A percentile compares a stretch with the other conserved stretches of the same genome.
Evolutionary conservation across 1,140 invertebrate genomes (phyloP).

Genomic region (Lasaia peninsularis): DNA sequence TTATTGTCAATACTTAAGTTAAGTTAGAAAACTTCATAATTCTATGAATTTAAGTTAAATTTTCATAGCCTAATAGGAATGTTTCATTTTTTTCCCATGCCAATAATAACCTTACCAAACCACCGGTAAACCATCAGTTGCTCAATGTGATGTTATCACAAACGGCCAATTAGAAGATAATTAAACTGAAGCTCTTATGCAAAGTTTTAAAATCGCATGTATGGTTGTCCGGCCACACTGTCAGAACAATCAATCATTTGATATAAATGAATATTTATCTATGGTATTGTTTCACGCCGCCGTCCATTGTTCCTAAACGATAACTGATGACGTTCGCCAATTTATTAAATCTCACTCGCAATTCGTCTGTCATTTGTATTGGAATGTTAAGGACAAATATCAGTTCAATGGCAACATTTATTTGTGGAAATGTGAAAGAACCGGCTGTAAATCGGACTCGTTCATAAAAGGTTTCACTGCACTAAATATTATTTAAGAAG

Average conservation of each 20-base stretch:
- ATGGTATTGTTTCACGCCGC: constrained; percentile 5
- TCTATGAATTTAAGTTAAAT: too few relatives aligned
- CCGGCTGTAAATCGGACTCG: too few relatives aligned
- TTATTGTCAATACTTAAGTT: too few relatives aligned
- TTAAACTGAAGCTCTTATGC: constrained; percentile 1
- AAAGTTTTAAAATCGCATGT: background rate
- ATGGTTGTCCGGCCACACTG: background rate
- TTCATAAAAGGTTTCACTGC: too few relatives aligned
- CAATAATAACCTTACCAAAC: too few relatives aligned
- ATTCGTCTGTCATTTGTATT: constrained; percentile 13
- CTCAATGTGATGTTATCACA: constrained; percentile 4
- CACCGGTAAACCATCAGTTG: too few relatives aligned
- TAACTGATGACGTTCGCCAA: constrained; percentile 3
- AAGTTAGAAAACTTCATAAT: too few relatives aligned
- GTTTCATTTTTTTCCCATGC: too few relatives aligned
- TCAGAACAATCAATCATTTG: constrained; percentile 14
- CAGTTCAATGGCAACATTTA: constrained; percentile 9
- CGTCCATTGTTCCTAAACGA: constrained; percentile 12
- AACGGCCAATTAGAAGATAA: constrained; percentile 8
- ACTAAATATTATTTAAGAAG: too few relatives aligned
- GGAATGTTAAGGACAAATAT: constrained; percentile 21
- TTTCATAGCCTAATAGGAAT: too few relatives aligned
- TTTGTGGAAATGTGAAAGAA: background rate
- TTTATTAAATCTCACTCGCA: constrained; percentile 7
- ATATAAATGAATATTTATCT: constrained; percentile 14